Evolutionary conservation across 2,113 vertebrate genomes (phyloP).

Genomic region (Hyperoodon ampullatus): DNA sequence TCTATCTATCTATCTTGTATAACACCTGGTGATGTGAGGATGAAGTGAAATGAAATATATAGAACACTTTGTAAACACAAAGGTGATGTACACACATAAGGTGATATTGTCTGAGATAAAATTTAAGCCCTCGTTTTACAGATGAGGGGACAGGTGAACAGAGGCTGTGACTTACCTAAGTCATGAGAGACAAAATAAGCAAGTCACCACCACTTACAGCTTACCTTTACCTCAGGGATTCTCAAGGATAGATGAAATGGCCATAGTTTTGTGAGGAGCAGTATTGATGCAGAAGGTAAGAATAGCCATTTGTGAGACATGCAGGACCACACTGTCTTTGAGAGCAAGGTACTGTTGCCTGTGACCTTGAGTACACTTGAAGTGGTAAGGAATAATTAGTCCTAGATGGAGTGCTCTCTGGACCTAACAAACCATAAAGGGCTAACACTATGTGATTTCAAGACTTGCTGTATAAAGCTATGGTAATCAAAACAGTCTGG

Average conservation of each 20-base stretch:
- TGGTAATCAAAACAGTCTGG: background rate
- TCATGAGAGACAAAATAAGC: background rate
- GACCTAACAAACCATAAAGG: background rate
- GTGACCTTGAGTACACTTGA: background rate
- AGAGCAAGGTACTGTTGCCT: background rate
- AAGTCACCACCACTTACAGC: background rate
- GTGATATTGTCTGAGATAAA: background rate
- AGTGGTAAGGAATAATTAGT: background rate
- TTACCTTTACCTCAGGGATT: background rate
- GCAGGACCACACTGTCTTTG: background rate
- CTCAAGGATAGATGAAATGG: background rate
- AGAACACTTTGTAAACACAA: background rate
- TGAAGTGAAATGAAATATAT: constrained; percentile 2
- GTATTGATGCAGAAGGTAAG: background rate
- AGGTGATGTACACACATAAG: background rate
- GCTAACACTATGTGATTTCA: background rate
- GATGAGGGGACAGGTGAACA: background rate
- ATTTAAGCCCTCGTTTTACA: constrained; percentile 6
- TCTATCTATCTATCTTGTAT: background rate
- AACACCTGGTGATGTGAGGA: background rate
- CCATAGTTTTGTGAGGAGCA: background rate
- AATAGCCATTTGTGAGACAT: background rate
- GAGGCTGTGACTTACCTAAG: background rate
- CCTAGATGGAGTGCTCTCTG: background rate
- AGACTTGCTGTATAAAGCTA: background rate